A percentile compares a stretch with the other conserved stretches of the same genome.
These are phyloP conservation scores for Cotesia typhae DNA, from an alignment of 1,140 invertebrate genomes.

Conservation along the genomic window DNA sequence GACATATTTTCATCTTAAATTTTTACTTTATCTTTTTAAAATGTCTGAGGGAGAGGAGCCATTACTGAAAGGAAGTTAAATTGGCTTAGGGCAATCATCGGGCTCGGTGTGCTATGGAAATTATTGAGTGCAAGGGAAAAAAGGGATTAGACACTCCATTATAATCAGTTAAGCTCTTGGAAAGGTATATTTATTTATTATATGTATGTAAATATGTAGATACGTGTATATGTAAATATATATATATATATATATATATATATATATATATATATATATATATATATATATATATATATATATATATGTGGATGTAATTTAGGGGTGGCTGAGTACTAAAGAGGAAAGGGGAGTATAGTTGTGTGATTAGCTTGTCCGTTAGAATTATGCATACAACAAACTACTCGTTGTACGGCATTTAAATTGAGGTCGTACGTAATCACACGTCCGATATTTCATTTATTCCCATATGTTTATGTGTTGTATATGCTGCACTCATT, in stretches of 20 bases:
- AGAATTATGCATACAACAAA: constrained; percentile 24
- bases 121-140: background rate
- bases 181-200: too few species aligned
- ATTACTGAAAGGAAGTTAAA: background rate
- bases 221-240: too few species aligned
- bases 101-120: background rate
- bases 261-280: too few species aligned
- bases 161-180: constrained; percentile 7
- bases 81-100: background rate
- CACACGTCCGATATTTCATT: constrained; percentile 25
- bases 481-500: background rate
- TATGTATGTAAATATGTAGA: too few species aligned
- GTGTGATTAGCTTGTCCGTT: constrained; percentile 26
- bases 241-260: too few species aligned
- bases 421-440: constrained; percentile 29
- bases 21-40: background rate
- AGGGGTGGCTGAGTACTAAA: too few species aligned
- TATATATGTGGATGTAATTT: too few species aligned
- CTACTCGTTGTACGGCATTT: constrained; percentile 9
- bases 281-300: too few species aligned
- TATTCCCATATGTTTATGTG: background rate
- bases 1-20: background rate
- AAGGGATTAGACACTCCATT: background rate
- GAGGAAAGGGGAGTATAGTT: background rate
- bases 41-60: background rate